phyloP scores from a whole-genome alignment of 1,140 invertebrate species.

The Bombus waltoni region DNA sequence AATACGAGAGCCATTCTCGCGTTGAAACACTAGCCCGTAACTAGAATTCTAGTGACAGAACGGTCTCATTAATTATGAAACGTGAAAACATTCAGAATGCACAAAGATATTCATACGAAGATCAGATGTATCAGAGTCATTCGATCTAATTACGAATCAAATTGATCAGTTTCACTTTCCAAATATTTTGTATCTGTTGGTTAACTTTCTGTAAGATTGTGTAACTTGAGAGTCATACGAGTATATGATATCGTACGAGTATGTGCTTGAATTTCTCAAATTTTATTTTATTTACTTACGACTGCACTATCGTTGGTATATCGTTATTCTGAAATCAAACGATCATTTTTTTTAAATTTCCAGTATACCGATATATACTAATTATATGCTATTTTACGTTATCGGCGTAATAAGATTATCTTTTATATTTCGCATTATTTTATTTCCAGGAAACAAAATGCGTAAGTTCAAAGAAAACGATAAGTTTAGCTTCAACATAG shows the following conservation, averaged over 20 bases:
- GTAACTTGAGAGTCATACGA: no score
- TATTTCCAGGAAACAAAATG: background rate
- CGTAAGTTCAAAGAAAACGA: background rate
- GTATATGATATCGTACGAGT: no score
- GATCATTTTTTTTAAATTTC: no score
- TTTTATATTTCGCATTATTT: background rate
- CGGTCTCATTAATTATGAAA: conserved; percentile 35
- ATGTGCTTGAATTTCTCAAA: background rate
- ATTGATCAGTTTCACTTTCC: background rate
- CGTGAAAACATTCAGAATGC: conserved; percentile 36
- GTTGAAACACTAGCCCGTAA: conserved; percentile 30
- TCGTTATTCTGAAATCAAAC: no score
- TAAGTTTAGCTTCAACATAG: background rate
- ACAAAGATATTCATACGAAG: background rate
- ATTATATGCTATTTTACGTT: no score
- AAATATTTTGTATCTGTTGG: background rate
- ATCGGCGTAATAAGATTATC: no score
- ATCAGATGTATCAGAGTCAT: background rate
- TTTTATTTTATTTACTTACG: background rate
- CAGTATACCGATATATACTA: background rate
- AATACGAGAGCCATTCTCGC: conserved; percentile 43
- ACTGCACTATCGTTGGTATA: no score
- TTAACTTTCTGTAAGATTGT: background rate
- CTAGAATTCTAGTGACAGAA: conserved; percentile 41
- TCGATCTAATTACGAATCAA: background rate